These are phyloP conservation scores for Thinocorus orbignyianus DNA, from an alignment of 2,113 vertebrate genomes.

Conservation along the genomic window DNA sequence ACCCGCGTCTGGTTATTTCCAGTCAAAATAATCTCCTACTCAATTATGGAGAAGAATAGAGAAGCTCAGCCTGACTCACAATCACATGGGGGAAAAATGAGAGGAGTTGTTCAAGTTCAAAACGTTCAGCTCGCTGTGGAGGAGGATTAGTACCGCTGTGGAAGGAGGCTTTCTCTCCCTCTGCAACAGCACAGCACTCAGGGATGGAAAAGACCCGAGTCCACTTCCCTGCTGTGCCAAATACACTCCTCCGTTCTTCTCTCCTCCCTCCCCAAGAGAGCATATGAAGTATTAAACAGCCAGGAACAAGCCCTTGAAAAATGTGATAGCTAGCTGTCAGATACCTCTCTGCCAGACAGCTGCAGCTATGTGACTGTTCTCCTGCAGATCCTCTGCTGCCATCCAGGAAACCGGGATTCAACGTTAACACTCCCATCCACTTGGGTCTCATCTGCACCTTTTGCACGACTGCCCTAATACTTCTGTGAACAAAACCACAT, in stretches of 20 bases:
- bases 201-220: conserved; percentile 53
- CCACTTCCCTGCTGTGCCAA: conserved; percentile 54
- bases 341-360: not conserved
- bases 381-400: not conserved
- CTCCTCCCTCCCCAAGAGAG: conserved; percentile 52
- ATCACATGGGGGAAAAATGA: conserved; percentile 70
- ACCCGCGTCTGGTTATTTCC: conserved; percentile 69
- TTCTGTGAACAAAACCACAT: not conserved
- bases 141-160: conserved; percentile 57
- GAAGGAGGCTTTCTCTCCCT: conserved; percentile 40
- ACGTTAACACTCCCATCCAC: not conserved
- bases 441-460: not conserved
- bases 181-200: conserved; percentile 38
- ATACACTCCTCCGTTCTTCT: conserved; percentile 52
- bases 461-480: not conserved
- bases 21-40: conserved; percentile 75
- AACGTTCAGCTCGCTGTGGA: conserved; percentile 59
- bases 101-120: conserved; percentile 67
- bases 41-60: conserved; percentile 74
- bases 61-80: conserved; percentile 68
- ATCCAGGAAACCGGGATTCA: not conserved
- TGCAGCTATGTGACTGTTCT: not conserved
- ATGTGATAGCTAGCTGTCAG: conserved; percentile 45
- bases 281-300: conserved; percentile 36
- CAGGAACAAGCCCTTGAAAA: conserved; percentile 45